phyloP scores from a whole-genome alignment of 2,888 invertebrate species.

The Ichneumoninae sp. region DNA sequence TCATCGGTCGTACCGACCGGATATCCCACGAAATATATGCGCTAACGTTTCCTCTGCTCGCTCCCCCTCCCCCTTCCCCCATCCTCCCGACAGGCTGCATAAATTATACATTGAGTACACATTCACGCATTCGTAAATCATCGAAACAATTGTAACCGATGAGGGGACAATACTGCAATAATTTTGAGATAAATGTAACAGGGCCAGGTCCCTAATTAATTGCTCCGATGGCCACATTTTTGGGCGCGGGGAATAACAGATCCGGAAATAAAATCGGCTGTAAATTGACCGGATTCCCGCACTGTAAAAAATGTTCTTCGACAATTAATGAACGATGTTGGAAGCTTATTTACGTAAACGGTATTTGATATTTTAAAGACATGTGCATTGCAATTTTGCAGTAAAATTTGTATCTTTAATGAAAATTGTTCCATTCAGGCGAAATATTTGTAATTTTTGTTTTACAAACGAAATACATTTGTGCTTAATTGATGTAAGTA shows the following conservation, averaged over 20 bases:
- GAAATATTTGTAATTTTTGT: too few relatives aligned
- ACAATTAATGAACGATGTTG: too few relatives aligned
- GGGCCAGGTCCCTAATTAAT: not conserved
- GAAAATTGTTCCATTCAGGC: too few relatives aligned
- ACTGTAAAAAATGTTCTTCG: too few relatives aligned
- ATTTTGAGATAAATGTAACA: slow-evolving; percentile 29
- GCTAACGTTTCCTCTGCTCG: slow-evolving; percentile 35
- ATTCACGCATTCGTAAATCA: slow-evolving; percentile 50
- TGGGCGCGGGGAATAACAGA: not conserved
- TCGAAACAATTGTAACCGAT: slow-evolving; percentile 46
- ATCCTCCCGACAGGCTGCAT: slow-evolving; percentile 1
- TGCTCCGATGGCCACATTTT: not conserved
- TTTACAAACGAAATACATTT: too few relatives aligned
- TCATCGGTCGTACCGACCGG: slow-evolving; percentile 65
- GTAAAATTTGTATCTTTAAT: too few relatives aligned
- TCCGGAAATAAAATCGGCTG: not conserved
- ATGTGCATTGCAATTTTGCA: too few relatives aligned
- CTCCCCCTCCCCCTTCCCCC: not conserved
- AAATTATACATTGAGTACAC: slow-evolving; percentile 42
- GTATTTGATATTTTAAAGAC: too few relatives aligned
- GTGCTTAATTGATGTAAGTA: too few relatives aligned
- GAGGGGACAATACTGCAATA: slow-evolving; percentile 49
- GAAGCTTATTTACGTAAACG: too few relatives aligned
- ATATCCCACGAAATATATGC: slow-evolving; percentile 58
- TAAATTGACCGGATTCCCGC: too few relatives aligned